These are phyloP conservation scores for Eremophila alpestris DNA, from an alignment of 2,797 vertebrate genomes.

Conservation along the genomic window DNA sequence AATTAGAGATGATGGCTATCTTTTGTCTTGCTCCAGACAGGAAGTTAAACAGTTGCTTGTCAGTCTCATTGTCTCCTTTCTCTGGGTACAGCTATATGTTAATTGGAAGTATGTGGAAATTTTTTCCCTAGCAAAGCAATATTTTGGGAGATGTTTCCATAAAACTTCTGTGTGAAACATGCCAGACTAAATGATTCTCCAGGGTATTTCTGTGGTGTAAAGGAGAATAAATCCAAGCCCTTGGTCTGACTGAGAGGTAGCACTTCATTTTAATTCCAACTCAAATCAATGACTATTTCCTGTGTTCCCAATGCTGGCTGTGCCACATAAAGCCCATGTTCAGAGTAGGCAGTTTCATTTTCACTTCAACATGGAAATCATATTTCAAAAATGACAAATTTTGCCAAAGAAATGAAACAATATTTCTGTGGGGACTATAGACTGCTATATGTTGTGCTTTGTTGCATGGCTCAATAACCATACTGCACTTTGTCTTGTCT, in stretches of 20 bases:
- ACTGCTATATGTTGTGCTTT: not conserved
- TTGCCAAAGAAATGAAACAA: not conserved
- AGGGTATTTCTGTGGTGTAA: not conserved
- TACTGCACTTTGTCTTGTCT: not conserved
- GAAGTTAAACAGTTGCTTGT: not conserved
- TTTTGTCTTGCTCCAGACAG: conserved; percentile 1
- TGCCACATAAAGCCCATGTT: not conserved
- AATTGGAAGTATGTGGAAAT: not conserved
- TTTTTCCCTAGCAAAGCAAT: not conserved
- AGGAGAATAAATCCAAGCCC: not conserved
- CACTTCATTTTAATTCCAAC: not conserved
- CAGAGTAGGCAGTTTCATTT: not conserved
- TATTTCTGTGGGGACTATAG: not conserved
- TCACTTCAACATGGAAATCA: not conserved
- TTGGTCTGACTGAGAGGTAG: not conserved
- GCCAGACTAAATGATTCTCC: not conserved
- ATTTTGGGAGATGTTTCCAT: not conserved
- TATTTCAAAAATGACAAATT: not conserved
- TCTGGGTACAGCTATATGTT: not conserved
- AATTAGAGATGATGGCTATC: not conserved
- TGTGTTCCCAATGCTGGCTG: accelerated
- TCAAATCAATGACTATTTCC: not conserved
- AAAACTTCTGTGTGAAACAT: not conserved
- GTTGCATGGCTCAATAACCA: not conserved
- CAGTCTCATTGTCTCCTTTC: not conserved